Evolutionary conservation across 2,113 vertebrate genomes (phyloP).

Genomic region (Pristiophorus japonicus): DNA sequence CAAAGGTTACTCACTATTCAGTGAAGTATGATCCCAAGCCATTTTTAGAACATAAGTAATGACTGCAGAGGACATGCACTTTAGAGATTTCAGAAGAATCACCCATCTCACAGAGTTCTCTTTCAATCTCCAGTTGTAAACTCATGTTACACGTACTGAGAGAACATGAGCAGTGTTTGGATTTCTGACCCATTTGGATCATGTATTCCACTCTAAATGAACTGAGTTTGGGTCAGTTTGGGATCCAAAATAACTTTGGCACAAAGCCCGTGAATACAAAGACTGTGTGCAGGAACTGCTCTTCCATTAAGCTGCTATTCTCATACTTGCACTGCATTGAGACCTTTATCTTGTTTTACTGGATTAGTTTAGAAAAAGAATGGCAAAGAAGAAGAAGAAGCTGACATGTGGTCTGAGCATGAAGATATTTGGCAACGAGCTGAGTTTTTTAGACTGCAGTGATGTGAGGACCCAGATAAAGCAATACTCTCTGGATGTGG

Average conservation of each 20-base stretch:
- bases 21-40: not conserved
- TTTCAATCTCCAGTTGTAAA: not conserved
- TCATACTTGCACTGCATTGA: too few relatives aligned
- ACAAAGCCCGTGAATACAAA: not conserved
- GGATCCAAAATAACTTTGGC: not conserved
- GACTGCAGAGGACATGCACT: not conserved
- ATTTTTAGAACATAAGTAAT: not conserved
- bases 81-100: not conserved
- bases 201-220: not conserved
- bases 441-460: conserved; percentile 64
- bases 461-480: conserved; percentile 54
- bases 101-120: not conserved
- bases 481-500: conserved; percentile 60
- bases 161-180: not conserved
- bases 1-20: not conserved
- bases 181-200: not conserved
- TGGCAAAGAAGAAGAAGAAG: conserved; percentile 23
- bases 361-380: conserved; percentile 56
- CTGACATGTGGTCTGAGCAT: conserved; percentile 62
- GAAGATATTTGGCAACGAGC: conserved; percentile 74
- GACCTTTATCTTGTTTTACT: not conserved
- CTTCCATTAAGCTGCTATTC: not conserved
- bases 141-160: not conserved
- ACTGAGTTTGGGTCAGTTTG: not conserved
- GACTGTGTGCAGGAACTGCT: too few relatives aligned